These are phyloP conservation scores for Neomorphus geoffroyi DNA, from an alignment of 2,797 vertebrate species.

Conservation along the genomic window DNA sequence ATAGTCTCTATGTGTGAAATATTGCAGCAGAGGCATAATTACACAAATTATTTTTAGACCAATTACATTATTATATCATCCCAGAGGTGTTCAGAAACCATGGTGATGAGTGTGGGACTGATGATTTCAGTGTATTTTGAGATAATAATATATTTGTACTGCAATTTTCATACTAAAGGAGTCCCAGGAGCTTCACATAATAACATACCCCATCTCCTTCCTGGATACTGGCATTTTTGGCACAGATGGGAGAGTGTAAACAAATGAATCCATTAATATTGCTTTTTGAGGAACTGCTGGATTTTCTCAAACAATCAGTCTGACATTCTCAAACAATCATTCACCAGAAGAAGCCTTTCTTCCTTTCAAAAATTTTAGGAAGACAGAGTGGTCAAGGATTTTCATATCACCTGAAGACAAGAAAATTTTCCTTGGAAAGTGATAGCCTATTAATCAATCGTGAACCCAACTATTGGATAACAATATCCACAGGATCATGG, in stretches of 20 bases:
- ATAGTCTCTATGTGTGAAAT: constrained; percentile 2
- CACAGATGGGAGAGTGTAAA: background rate
- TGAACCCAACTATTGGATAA: background rate
- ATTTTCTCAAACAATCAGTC: background rate
- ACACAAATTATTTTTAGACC: constrained; percentile 9
- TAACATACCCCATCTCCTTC: background rate
- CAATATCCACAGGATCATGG: background rate
- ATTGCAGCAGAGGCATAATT: constrained; percentile 45
- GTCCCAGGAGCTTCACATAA: background rate
- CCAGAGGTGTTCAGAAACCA: constrained; percentile 32
- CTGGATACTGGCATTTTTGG: background rate
- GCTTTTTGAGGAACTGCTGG: background rate
- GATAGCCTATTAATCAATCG: accelerated
- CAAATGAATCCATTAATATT: background rate
- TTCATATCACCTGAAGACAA: background rate
- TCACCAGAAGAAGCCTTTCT: background rate
- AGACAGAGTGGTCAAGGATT: background rate
- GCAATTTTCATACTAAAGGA: background rate
- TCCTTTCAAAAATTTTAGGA: background rate
- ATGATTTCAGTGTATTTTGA: constrained; percentile 8
- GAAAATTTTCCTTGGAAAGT: background rate
- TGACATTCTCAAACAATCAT: background rate
- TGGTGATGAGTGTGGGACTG: constrained; percentile 12
- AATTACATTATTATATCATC: constrained; percentile 38
- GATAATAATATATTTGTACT: constrained; percentile 34